Evolutionary conservation across 2,888 invertebrate species (phyloP).

Genomic region (Melieria crassipennis): DNA sequence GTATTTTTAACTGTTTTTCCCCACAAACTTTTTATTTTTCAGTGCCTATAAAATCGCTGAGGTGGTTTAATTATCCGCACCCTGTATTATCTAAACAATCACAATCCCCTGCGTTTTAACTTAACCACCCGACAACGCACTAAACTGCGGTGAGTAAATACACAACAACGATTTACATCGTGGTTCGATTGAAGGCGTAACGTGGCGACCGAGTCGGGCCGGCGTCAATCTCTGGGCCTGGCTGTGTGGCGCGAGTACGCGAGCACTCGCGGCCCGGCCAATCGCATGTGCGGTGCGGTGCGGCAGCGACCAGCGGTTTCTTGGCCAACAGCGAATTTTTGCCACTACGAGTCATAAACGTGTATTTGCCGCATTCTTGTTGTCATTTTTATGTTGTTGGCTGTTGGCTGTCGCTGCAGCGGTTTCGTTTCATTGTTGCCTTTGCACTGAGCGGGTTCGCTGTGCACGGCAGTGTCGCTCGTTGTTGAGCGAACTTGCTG

Average conservation of each 20-base stretch:
- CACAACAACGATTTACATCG: not conserved
- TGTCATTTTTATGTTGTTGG: no score
- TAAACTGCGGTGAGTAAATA: conserved; percentile 4
- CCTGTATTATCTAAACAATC: conserved; percentile 1
- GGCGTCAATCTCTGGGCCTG: not conserved
- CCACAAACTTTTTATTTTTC: no score
- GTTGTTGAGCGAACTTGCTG: no score
- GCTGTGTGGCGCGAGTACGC: conserved; percentile 4
- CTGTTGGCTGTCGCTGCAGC: no score
- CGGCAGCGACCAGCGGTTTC: not conserved
- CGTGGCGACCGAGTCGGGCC: not conserved
- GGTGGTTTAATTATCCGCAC: not conserved
- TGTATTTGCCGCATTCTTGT: no score
- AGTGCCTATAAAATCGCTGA: no score
- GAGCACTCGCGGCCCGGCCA: not conserved
- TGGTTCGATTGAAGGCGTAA: conserved; percentile 1
- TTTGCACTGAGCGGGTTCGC: no score
- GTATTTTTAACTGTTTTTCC: no score
- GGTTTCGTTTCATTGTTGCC: no score
- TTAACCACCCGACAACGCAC: not conserved
- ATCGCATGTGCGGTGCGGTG: not conserved
- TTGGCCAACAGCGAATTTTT: conserved; percentile 7
- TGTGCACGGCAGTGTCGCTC: no score
- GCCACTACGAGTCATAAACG: not conserved
- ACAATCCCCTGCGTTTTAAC: not conserved